Conservation (phyloP, 2,888 invertebrate genomes). For the Scaeva pyrastri region DNA sequence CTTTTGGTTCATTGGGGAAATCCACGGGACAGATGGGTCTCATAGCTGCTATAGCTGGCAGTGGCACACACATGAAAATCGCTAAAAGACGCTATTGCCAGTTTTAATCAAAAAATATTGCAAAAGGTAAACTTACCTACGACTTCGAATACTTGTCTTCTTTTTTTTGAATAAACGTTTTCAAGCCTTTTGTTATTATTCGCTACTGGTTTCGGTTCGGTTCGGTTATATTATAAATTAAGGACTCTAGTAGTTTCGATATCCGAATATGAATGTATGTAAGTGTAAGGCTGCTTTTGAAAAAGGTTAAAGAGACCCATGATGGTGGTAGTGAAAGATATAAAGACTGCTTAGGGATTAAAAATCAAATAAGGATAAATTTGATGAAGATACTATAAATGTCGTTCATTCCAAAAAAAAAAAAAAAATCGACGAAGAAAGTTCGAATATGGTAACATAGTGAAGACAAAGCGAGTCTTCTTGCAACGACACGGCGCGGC, state of each 20-base stretch:
- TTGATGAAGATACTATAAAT: conserved; percentile 50
- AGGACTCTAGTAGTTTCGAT: conserved; percentile 27
- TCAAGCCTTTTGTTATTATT: conserved; percentile 6
- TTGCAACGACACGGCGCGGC: no score
- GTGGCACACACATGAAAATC: conserved; percentile 22
- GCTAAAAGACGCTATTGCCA: conserved; percentile 64
- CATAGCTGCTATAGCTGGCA: neutral
- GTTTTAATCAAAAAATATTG: conserved; percentile 70
- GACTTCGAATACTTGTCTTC: no score
- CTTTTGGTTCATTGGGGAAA: conserved; percentile 54
- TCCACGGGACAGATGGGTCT: conserved; percentile 57
- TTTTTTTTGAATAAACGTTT: neutral
- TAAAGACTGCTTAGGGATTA: conserved; percentile 37
- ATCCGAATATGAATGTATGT: neutral
- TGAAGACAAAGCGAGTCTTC: conserved; percentile 37
- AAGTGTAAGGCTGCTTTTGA: conserved; percentile 29
- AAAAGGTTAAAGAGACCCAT: conserved; percentile 50
- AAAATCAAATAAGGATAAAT: conserved; percentile 51
- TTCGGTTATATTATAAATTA: neutral
- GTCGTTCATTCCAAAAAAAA: conserved; percentile 47
- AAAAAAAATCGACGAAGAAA: conserved; percentile 13
- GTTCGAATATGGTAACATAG: neutral
- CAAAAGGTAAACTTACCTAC: neutral
- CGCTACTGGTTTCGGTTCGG: conserved; percentile 40
- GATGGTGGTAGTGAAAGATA: conserved; percentile 1